Conservation (phyloP, 2,888 invertebrate genomes). For the Gastracanthus pulcherrimus region DNA sequence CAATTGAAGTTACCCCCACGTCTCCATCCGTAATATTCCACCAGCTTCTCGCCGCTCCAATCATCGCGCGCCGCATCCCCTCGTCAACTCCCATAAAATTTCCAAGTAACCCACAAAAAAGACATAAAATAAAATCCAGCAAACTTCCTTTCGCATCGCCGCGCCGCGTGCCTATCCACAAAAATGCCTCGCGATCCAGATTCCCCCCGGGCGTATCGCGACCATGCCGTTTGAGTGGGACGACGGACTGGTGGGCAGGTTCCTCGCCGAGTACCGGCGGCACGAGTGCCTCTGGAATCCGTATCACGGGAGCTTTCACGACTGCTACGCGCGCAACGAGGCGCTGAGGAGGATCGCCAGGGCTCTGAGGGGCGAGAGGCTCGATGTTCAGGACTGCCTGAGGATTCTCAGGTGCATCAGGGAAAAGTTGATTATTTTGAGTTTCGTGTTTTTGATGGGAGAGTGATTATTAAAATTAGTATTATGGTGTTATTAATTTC, state of each 20-base stretch:
- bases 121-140: no score
- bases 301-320: constrained; percentile 60
- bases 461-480: no score
- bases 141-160: no score
- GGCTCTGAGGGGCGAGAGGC: constrained; percentile 59
- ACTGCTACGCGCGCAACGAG: constrained; percentile 62
- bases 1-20: background rate
- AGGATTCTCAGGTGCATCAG: constrained; percentile 63
- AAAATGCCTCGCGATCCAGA: no score
- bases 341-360: constrained; percentile 63
- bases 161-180: no score
- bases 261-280: constrained; percentile 65
- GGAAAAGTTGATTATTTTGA: constrained; percentile 67
- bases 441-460: no score
- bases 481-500: no score
- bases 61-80: no score
- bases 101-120: no score
- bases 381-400: constrained; percentile 64
- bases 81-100: no score
- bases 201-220: no score
- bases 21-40: background rate
- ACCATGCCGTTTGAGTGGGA: constrained; percentile 67
- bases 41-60: no score
- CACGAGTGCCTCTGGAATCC: constrained; percentile 70
- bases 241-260: constrained; percentile 61